Evolutionary conservation across 2,797 vertebrate species (phyloP).

Genomic region (Myotis pilosus): DNA sequence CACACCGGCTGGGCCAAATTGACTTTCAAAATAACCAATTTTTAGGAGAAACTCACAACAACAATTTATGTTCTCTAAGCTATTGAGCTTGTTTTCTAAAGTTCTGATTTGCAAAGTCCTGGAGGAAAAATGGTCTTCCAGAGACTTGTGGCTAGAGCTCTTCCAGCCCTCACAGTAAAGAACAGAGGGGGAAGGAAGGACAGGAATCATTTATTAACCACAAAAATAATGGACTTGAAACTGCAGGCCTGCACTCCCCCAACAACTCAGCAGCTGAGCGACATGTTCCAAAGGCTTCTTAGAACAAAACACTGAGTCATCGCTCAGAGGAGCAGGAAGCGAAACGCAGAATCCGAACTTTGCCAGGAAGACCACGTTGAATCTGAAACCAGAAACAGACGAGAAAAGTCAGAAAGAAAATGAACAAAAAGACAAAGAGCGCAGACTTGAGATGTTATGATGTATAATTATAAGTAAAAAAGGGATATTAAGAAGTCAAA

Average conservation of each 20-base stretch:
- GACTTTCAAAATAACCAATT: constrained; percentile 58
- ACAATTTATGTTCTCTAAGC: constrained; percentile 38
- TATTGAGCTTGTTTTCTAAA: constrained; percentile 50
- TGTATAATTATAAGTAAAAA: neutral
- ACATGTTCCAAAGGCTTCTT: constrained; percentile 73
- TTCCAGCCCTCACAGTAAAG: constrained; percentile 51
- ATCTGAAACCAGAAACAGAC: constrained; percentile 24
- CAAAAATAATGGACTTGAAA: constrained; percentile 73
- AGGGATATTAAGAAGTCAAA: neutral
- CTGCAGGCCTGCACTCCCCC: constrained; percentile 75
- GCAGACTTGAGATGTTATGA: neutral
- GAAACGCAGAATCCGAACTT: constrained; percentile 72
- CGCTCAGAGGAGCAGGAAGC: constrained; percentile 80
- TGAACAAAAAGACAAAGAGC: neutral
- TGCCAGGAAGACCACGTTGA: constrained; percentile 68
- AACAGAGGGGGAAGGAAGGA: neutral
- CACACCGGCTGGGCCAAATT: neutral
- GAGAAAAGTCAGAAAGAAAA: neutral
- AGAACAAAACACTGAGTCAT: constrained; percentile 84
- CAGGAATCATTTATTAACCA: constrained; percentile 62
- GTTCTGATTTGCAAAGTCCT: constrained; percentile 38
- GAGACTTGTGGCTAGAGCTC: constrained; percentile 4
- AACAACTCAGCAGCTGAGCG: constrained; percentile 75
- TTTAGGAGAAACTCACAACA: constrained; percentile 8
- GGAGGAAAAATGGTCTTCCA: constrained; percentile 44